phyloP scores from a whole-genome alignment of 1,140 invertebrate genomes.

The Sogatella furcifera region DNA sequence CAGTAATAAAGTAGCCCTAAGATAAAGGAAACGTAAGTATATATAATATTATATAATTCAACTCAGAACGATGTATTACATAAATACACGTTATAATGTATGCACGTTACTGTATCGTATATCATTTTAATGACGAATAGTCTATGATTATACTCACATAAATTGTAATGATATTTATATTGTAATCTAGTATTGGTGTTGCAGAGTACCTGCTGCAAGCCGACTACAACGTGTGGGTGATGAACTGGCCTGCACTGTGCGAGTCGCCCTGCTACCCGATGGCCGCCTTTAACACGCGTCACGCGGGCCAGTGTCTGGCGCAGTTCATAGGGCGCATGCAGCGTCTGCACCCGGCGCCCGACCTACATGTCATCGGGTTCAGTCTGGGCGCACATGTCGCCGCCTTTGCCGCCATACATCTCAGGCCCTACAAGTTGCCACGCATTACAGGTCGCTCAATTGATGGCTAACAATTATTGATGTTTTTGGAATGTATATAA shows the following conservation, averaged over 20 bases:
- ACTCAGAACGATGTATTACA: too few species aligned
- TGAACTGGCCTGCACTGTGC: slow-evolving; percentile 51
- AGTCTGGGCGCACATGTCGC: slow-evolving; percentile 53
- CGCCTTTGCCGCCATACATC: slow-evolving; percentile 40
- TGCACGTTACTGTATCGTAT: too few species aligned
- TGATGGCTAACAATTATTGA: too few species aligned
- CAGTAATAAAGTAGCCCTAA: too few species aligned
- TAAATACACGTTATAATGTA: too few species aligned
- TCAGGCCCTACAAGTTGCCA: slow-evolving; percentile 39
- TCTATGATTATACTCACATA: too few species aligned
- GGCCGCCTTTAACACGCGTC: slow-evolving; percentile 47
- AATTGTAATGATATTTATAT: too few species aligned
- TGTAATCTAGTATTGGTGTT: too few species aligned
- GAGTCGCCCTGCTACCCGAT: slow-evolving; percentile 49
- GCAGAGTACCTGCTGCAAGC: slow-evolving; percentile 48
- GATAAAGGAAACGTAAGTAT: too few species aligned
- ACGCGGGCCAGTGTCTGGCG: slow-evolving; percentile 46
- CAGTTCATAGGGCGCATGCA: slow-evolving; percentile 42
- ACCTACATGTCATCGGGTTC: slow-evolving; percentile 57
- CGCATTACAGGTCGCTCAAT: slow-evolving; percentile 43
- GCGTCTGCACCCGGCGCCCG: slow-evolving; percentile 26
- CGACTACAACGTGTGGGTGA: slow-evolving; percentile 47
- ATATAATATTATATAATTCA: too few species aligned
- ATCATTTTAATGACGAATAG: too few species aligned
- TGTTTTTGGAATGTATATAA: too few species aligned